phyloP scores from a whole-genome alignment of 64 coral and sea anemone species.

The Actinia equina region DNA sequence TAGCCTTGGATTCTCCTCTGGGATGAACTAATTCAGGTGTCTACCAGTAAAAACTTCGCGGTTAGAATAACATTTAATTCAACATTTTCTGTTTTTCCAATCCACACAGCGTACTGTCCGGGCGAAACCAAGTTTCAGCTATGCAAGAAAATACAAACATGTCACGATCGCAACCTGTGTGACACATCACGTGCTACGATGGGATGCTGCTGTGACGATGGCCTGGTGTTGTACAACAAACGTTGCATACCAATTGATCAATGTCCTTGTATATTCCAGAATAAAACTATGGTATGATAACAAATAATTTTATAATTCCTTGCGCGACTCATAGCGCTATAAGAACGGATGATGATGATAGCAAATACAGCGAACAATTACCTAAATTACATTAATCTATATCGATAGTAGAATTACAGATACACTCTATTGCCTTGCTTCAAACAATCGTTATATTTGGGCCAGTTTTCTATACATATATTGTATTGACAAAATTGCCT shows the following conservation, averaged over 20 bases:
- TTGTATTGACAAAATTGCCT: too few species aligned
- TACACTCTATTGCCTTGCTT: too few species aligned
- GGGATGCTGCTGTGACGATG: slow-evolving; percentile 58
- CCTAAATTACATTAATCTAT: too few species aligned
- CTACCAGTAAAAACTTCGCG: not conserved
- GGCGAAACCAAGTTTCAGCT: slow-evolving; percentile 56
- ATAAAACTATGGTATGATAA: slow-evolving; percentile 38
- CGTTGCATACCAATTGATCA: slow-evolving; percentile 32
- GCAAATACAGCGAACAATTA: too few species aligned
- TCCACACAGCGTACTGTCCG: slow-evolving; percentile 30
- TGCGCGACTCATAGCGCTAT: too few species aligned
- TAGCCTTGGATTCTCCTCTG: not conserved
- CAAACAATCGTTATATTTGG: too few species aligned
- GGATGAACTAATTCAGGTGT: too few species aligned
- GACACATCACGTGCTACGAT: slow-evolving; percentile 30
- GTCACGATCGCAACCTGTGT: slow-evolving; percentile 49
- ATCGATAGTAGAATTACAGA: too few species aligned
- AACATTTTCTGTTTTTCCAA: not conserved
- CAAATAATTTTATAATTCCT: too few species aligned
- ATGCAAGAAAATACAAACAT: slow-evolving; percentile 42
- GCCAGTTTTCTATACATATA: too few species aligned
- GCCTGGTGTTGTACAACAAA: slow-evolving; percentile 38
- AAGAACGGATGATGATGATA: too few species aligned
- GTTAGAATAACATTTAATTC: too few species aligned
- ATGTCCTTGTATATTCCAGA: slow-evolving; percentile 52